Evolutionary conservation across 1,140 invertebrate species (phyloP).

Genomic region (Drosophila busckii): DNA sequence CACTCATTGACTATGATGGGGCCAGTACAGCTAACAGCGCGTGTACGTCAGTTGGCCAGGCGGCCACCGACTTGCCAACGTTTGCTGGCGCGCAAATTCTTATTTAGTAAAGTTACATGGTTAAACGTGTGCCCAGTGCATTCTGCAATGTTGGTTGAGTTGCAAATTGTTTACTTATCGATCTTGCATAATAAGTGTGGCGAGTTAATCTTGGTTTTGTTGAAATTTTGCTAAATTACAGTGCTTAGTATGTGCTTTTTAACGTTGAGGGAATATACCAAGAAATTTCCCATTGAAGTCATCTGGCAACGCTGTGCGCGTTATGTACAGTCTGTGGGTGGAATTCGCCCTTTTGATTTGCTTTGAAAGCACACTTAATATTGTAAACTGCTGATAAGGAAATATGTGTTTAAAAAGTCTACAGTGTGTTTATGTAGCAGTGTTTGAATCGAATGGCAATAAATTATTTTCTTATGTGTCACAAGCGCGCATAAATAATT

Average conservation of each 20-base stretch:
- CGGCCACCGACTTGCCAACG: slow-evolving; percentile 18
- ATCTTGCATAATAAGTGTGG: neutral
- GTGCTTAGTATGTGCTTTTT: slow-evolving; percentile 30
- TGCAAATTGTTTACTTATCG: neutral
- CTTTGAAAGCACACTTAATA: too few species aligned
- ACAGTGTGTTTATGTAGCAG: too few species aligned
- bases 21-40: slow-evolving; percentile 41
- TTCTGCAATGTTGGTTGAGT: too few species aligned
- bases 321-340: slow-evolving; percentile 27
- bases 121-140: too few species aligned
- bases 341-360: neutral
- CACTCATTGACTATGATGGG: slow-evolving; percentile 39
- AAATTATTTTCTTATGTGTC: neutral
- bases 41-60: slow-evolving; percentile 41
- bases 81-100: slow-evolving; percentile 61
- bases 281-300: slow-evolving; percentile 25
- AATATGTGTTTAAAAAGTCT: too few species aligned
- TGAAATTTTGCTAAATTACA: slow-evolving; percentile 23
- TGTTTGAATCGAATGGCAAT: neutral
- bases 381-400: too few species aligned
- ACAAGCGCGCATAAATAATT: slow-evolving; percentile 44
- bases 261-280: slow-evolving; percentile 32
- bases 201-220: neutral
- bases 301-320: slow-evolving; percentile 20
- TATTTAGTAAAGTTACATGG: neutral